Evolutionary conservation across 2,797 vertebrate genomes (phyloP), one percentile per base, ranked within the genome.

Genomic region (Denticeps clupeoides): DNA sequence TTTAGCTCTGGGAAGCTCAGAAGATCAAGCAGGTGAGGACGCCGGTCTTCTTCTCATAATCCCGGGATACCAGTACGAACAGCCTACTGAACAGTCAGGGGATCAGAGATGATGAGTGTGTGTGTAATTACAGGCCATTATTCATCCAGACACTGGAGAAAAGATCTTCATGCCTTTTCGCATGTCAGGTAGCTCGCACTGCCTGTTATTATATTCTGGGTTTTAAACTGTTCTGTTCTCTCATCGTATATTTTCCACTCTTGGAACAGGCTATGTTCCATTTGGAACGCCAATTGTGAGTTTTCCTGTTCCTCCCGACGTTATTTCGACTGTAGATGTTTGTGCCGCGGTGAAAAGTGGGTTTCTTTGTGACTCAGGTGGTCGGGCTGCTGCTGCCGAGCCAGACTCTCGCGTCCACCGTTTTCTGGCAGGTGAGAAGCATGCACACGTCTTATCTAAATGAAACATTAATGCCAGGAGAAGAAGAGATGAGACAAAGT

Each of bases 91-190:
- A n/a, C n/a, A n/a, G n/a, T n/a, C n/a, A n/a, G n/a, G n/a, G n/a
- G n/a, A n/a, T n/a, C n/a, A n/a, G n/a, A n/a, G n/a, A n/a, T n/a
- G n/a, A n/a, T n/a, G n/a, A n/a, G n/a, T n/a, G n/a, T n/a, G n/a
- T 78, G 3, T 62, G 56, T 70, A 56, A 69, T 68, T 71, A 12
- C 79, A 98, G 94, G 94, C 93, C 69, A 92, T 97, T 76, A 89
- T 98, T 73, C 94, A 97, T 45, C 94, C 93, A 0, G 93, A 98
- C 64, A 97, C 91, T 2, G 90, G 92, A 5, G 88, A 98, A 82
- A 93, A 93, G 81, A 95, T 97, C 80, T 96, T 96, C 83, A 96
- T 98, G 92, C 93, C 94, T 61, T 98, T 98, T 76, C 81, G 92
- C 60, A 97, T 97, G 93, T 98, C 93, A 89, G 93, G 93, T 97